Percentiles rank a stretch among this genome's conserved stretches.
Evolutionary conservation across 2,113 vertebrate genomes (phyloP).

Genomic region (Spermophilus dauricus): DNA sequence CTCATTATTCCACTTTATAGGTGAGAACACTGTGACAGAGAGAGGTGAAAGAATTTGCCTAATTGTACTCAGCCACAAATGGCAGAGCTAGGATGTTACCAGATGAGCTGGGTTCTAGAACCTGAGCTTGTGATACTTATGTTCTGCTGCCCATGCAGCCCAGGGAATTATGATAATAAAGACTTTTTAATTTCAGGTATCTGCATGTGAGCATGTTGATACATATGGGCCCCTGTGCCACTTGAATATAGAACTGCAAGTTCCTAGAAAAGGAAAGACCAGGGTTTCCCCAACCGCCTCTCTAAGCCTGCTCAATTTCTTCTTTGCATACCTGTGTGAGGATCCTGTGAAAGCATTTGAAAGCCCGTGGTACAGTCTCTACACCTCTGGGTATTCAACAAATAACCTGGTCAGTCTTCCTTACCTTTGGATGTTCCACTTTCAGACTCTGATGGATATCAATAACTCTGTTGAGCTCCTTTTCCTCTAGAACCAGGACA

Average conservation of each 20-base stretch:
- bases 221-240: not conserved
- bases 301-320: not conserved
- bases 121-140: not conserved
- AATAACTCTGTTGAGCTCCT: not conserved
- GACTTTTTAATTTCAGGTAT: not conserved
- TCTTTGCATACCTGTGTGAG: not conserved
- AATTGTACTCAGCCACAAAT: not conserved
- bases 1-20: not conserved
- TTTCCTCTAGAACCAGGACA: not conserved
- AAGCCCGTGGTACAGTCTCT: not conserved
- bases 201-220: not conserved
- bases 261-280: not conserved
- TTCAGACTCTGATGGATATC: too few species aligned
- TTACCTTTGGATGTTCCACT: not conserved
- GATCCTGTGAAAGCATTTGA: too few species aligned
- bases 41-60: not conserved
- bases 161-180: not conserved
- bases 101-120: not conserved
- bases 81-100: not conserved
- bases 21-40: not conserved
- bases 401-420: rapidly evolving
- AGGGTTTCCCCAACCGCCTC: not conserved
- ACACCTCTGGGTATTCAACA: not conserved
- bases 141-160: not conserved
- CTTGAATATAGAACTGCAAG: not conserved